A percentile compares a stretch with the other conserved stretches of the same genome.
phyloP scores from a whole-genome alignment of 2,797 vertebrate genomes.

The Falco berigora region DNA sequence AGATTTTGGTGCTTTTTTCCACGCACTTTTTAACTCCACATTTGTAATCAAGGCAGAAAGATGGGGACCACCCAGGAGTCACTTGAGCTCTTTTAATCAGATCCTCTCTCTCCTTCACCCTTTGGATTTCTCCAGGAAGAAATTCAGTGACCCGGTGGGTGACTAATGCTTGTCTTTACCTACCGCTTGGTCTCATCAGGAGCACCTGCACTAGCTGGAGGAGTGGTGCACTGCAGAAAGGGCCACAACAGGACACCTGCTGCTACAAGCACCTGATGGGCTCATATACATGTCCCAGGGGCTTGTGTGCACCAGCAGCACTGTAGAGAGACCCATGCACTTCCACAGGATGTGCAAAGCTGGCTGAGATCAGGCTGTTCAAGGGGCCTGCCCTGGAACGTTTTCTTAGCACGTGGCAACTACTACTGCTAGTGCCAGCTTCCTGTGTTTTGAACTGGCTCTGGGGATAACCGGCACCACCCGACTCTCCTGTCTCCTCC shows the following conservation, averaged over 20 bases:
- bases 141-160: neutral
- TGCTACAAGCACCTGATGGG: neutral
- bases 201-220: neutral
- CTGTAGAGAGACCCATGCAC: accelerated
- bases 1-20: neutral
- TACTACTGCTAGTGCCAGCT: neutral
- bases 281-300: neutral
- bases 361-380: neutral
- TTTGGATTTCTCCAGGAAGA: neutral
- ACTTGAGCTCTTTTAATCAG: neutral
- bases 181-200: neutral
- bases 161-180: neutral
- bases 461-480: neutral
- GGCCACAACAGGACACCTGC: neutral
- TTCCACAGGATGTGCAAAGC: neutral
- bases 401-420: neutral
- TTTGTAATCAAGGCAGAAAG: neutral
- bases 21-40: neutral
- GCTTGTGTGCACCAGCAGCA: neutral
- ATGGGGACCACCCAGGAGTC: neutral
- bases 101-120: neutral
- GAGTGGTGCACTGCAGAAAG: neutral
- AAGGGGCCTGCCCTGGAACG: neutral
- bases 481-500: neutral
- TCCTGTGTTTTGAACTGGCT: neutral